phyloP scores from a whole-genome alignment of 1,140 invertebrate species.

The Pogonognathellus flavescens region DNA sequence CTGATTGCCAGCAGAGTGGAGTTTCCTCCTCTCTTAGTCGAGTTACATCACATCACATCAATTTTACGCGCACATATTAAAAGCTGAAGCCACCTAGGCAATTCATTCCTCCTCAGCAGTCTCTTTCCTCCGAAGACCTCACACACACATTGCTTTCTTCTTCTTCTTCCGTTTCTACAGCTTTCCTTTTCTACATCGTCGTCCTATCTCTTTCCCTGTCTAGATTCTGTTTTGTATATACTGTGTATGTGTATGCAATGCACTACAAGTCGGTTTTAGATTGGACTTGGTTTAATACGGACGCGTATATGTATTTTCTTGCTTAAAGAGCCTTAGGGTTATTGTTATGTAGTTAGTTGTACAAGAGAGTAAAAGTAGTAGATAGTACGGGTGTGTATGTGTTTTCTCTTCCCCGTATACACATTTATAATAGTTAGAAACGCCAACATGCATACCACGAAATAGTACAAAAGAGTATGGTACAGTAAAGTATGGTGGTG shows the following conservation, averaged over 20 bases:
- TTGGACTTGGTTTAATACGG: not conserved
- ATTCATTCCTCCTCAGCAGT: too few species aligned
- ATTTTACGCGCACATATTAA: slow-evolving; percentile 47
- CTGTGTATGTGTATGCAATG: too few species aligned
- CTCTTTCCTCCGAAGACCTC: not conserved
- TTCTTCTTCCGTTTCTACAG: not conserved
- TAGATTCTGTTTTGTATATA: not conserved
- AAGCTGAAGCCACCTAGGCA: slow-evolving; percentile 9
- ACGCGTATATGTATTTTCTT: not conserved
- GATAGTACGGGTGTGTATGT: too few species aligned
- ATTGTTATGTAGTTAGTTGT: slow-evolving; percentile 46
- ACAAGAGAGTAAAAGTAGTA: not conserved
- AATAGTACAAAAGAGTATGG: too few species aligned
- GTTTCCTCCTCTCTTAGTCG: slow-evolving; percentile 44
- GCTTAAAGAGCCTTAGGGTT: slow-evolving; percentile 15
- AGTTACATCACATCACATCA: slow-evolving; percentile 46
- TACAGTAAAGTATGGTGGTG: too few species aligned
- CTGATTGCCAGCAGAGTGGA: slow-evolving; percentile 19
- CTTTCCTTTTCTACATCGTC: not conserved
- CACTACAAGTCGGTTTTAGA: not conserved
- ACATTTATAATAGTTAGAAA: not conserved
- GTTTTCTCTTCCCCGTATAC: too few species aligned
- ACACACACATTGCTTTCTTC: not conserved
- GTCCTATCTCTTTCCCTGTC: not conserved
- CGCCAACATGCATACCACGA: too few species aligned